Percentiles rank a stretch among this genome's conserved stretches.
Evolutionary conservation across 2,113 vertebrate genomes (phyloP).

Genomic region (Lampris incognitus): DNA sequence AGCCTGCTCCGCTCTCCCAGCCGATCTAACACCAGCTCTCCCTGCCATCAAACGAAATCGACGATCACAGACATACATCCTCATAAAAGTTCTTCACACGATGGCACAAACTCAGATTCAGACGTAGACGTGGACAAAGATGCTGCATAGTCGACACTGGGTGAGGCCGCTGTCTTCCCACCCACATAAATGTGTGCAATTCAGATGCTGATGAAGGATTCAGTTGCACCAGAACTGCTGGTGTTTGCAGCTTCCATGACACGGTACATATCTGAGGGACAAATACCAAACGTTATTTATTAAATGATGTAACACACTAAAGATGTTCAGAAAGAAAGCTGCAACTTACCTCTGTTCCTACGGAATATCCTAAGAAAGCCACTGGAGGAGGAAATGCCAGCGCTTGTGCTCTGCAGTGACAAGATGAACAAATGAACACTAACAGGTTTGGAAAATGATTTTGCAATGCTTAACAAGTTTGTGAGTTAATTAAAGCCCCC

Average conservation of each 20-base stretch:
- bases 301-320: neutral
- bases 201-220: conserved; percentile 45
- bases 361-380: conserved; percentile 40
- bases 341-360: conserved; percentile 51
- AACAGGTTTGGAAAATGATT: neutral
- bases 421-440: neutral
- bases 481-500: neutral
- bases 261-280: conserved; percentile 61
- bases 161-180: too few species aligned
- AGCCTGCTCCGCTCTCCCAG: too few species aligned
- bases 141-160: too few species aligned
- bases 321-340: neutral
- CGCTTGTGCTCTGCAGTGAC: conserved; percentile 54
- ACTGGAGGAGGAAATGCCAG: conserved; percentile 24
- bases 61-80: too few species aligned
- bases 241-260: conserved; percentile 40
- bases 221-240: conserved; percentile 2
- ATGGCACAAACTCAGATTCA: too few species aligned
- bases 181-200: neutral
- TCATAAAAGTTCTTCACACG: too few species aligned
- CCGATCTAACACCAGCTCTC: too few species aligned
- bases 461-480: neutral
- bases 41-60: too few species aligned
- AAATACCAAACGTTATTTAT: conserved; percentile 1
- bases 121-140: too few species aligned